Evolutionary conservation across 2,113 vertebrate genomes (phyloP).

Genomic region (Paratilapia polleni): DNA sequence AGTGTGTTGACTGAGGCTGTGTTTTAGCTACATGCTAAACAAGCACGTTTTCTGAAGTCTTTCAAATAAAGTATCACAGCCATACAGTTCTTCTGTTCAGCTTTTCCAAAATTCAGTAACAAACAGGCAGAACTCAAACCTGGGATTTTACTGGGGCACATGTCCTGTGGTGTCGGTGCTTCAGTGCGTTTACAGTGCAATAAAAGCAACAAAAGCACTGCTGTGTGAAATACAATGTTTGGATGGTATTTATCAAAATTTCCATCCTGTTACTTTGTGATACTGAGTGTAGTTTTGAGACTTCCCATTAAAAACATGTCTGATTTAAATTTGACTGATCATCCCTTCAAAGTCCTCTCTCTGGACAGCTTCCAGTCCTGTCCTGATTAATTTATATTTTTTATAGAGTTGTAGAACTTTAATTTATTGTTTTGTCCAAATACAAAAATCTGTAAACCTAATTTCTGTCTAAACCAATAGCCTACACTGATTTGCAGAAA

Average conservation of each 20-base stretch:
- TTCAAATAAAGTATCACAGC: background rate
- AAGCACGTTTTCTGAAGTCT: background rate
- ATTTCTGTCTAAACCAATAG: rapidly evolving
- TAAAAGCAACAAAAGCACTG: background rate
- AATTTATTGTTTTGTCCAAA: background rate
- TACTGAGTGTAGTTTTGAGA: background rate
- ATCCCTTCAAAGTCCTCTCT: background rate
- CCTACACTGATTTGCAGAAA: background rate
- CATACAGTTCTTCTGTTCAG: too few species aligned
- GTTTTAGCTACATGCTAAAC: background rate
- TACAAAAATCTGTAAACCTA: background rate
- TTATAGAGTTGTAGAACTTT: background rate
- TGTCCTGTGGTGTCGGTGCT: too few species aligned
- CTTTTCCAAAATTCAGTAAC: background rate
- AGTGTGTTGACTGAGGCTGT: background rate
- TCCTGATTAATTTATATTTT: background rate
- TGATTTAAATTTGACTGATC: background rate
- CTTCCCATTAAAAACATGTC: background rate
- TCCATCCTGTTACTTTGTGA: background rate
- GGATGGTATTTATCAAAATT: background rate
- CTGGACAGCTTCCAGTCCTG: background rate
- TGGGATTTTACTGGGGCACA: background rate
- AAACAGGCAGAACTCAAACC: background rate
- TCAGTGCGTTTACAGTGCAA: background rate
- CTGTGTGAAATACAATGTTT: background rate